Base-by-base conservation (phyloP, 2,797 vertebrate genomes). In the Aphelocoma californica region DNA sequence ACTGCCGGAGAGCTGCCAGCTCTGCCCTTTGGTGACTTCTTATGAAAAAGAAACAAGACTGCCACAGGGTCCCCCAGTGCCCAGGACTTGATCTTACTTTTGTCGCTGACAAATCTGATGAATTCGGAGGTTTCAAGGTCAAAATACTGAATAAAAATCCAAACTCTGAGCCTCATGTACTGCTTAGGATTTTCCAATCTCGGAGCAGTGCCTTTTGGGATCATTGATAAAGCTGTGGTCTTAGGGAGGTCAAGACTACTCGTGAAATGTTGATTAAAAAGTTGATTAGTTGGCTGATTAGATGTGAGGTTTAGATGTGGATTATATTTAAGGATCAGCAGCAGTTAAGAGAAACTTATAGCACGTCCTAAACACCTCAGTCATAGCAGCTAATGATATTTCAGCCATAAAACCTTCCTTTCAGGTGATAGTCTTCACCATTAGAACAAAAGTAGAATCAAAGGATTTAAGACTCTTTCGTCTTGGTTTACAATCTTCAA, bases 111-210 rank as follows among this genome's bases (percentile, higher is more conserved):
- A 85, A 53, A 34, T 47, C 65, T 51, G 62, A 85, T 70, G 36
- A 92, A 90, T 50, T 65, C 67, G 77, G 53, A 89, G 79, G 58
- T 92, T 92, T 91, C 90, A 95, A 96, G 92, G 93, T 97, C 95
- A 92, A 93, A 94, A 79, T 31, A 56, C 66, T 83, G 91, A 96
- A 89, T 67, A 95, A 95, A 97, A 92, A 82, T 18, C 45, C 12
- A 0, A 62, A 19, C 13, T 36, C 6, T 24, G 29, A 47, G 24
- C 75, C 48, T 60, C 19, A 4, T 4, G 9, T 6, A 1, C 29
- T 78, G 36, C 18, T 21, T 38, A 12, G 14, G 14, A 5, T 93
- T 81, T 70, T 51, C 56, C 80, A 70, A 16, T 23, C 83, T 79
- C 12, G 0, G 61, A 73, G 81, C 53, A 7, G 62, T 23, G 53